Conservation (phyloP, 2,113 vertebrate species). For the Chunga burmeisteri region DNA sequence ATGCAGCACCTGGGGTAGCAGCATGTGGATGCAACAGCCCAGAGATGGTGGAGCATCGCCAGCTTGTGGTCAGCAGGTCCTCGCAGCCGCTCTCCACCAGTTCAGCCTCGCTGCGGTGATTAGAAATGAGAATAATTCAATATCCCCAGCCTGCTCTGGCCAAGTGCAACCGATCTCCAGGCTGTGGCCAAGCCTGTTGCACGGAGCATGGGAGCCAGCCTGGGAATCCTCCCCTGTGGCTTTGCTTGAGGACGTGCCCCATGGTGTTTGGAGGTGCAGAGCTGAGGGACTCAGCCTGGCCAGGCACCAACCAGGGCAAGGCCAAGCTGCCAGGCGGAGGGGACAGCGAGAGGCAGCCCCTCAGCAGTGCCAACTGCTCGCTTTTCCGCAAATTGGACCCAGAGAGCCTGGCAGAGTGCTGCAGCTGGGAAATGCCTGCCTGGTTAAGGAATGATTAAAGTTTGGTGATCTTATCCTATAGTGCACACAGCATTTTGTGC, state of each 20-base stretch:
- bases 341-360: not conserved
- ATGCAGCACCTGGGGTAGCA: not conserved
- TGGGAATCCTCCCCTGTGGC: not conserved
- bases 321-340: not conserved
- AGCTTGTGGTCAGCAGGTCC: fast-evolving
- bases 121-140: not conserved
- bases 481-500: not conserved
- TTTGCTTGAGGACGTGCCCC: not conserved
- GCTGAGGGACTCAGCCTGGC: not conserved
- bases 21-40: not conserved
- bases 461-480: not conserved
- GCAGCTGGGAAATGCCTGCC: not conserved
- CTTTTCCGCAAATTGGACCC: not conserved
- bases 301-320: not conserved
- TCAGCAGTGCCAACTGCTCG: not conserved
- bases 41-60: not conserved
- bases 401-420: not conserved
- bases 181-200: not conserved
- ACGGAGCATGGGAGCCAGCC: not conserved
- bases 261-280: not conserved
- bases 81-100: fast-evolving
- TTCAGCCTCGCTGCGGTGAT: not conserved
- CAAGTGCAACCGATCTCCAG: not conserved
- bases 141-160: not conserved
- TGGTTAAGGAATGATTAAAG: not conserved